Conservation (phyloP, 2,888 invertebrate species). For the Drosophila yooni region DNA sequence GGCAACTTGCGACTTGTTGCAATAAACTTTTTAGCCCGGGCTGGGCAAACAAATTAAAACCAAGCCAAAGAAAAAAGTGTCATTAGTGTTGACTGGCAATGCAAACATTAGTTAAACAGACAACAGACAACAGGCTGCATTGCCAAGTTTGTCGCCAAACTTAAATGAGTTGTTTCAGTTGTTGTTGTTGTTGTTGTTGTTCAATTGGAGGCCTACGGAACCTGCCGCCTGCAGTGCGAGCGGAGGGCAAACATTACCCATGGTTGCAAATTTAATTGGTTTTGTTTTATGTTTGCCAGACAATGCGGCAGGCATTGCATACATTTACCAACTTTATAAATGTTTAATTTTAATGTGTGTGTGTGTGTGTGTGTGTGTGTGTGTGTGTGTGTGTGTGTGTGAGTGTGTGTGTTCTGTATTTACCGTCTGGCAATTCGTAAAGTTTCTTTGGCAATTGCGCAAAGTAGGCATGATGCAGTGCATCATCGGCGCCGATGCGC, state of each 20-base stretch:
- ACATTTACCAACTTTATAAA: conserved; percentile 31
- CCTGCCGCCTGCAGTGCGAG: conserved; percentile 22
- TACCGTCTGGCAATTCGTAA: conserved; percentile 96
- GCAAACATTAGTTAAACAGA: conserved; percentile 53
- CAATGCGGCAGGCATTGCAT: conserved; percentile 41
- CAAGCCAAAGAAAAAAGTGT: conserved; percentile 43
- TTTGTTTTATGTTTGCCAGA: conserved; percentile 33
- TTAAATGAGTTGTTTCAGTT: conserved; percentile 62
- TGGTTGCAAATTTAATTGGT: conserved; percentile 61
- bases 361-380: not conserved
- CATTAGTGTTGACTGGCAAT: conserved; percentile 65
- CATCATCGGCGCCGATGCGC: conserved; percentile 94
- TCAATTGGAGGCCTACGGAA: not conserved
- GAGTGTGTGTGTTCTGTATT: conserved; percentile 78
- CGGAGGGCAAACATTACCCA: conserved; percentile 52
- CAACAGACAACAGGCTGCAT: conserved; percentile 24
- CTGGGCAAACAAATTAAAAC: conserved; percentile 58
- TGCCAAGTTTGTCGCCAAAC: conserved; percentile 62
- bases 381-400: not conserved
- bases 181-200: conserved; percentile 7
- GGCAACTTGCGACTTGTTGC: conserved; percentile 50
- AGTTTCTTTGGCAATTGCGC: conserved; percentile 94
- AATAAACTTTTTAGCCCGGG: conserved; percentile 39
- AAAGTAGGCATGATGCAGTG: conserved; percentile 96
- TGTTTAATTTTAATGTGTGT: conserved; percentile 55